Base-by-base conservation (phyloP, 2,113 vertebrate species). In the Leptosomus discolor region DNA sequence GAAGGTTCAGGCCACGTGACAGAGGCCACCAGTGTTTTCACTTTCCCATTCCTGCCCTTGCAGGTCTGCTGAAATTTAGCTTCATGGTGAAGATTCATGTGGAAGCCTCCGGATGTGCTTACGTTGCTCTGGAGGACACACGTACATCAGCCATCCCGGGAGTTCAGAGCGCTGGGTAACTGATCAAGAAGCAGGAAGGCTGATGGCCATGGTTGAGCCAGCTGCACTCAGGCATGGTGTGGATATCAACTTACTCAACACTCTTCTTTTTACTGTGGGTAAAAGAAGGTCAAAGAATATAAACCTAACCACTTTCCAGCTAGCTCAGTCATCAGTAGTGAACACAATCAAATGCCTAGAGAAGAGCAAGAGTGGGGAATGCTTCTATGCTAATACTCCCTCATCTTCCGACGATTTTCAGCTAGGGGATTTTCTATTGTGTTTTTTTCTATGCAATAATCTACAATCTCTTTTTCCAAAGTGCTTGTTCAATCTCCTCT, bases 61-160 rank as follows among this genome's bases (percentile, higher is more conserved):
- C 67, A 61, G 6, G 9, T 69, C 32, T 73, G 32, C 68, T 78
- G 67, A 75, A 19, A 56, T 73, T 48, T 37, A 45, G 19, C 30
- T 51, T 79, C 22, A 22, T 5, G 6, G 45, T 50, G 8, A 41
- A n/a, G 39, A 37, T 37, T 68, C 20, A 45, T 11, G 23, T 0
- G 0, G 12, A 23, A 90, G 17, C 17, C 32, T 77, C 51, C 1
- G 3, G 75, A 45, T 1, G 0, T 9, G 8, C 10, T 23, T 17
- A 6, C 0, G 0, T 15, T 51, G 19, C 24, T 61, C 36, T 15
- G 57, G 34, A 39, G 39, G 27, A 26, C 27, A 32, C 7, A 5
- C 0, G 1, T 8, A 16, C 12, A 12, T 32, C 0, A 0, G 9
- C 43, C 29, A 6, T 24, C 20, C 32, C 0, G 0, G 17, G 34